Evolutionary conservation across 23 tunicate genomes (phyloP).

Genomic region (Styela clava): DNA sequence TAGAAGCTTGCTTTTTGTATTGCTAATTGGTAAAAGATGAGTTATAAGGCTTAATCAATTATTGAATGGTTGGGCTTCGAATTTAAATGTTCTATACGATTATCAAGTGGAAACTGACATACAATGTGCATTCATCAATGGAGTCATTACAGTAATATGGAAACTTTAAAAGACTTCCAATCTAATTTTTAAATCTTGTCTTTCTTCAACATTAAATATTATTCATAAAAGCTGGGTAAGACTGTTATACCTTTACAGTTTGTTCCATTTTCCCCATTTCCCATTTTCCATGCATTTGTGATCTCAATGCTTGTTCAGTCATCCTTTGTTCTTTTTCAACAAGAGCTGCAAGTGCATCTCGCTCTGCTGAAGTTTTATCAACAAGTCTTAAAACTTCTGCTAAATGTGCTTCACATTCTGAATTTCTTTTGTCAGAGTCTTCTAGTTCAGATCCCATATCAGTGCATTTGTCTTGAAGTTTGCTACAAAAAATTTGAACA

Average conservation of each 20-base stretch:
- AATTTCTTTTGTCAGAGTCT: slow-evolving; percentile 50
- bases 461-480: slow-evolving; percentile 33
- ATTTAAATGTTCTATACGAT: no score
- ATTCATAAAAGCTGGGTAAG: no score
- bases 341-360: slow-evolving; percentile 63
- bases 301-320: slow-evolving; percentile 46
- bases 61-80: no score
- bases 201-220: no score
- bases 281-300: slow-evolving; percentile 74
- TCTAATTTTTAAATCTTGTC: no score
- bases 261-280: slow-evolving; percentile 91
- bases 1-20: slow-evolving; percentile 52
- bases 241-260: slow-evolving; percentile 67
- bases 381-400: slow-evolving; percentile 63
- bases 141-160: no score
- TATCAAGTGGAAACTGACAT: no score
- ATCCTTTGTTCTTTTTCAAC: slow-evolving; percentile 66
- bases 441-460: slow-evolving; percentile 34
- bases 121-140: no score
- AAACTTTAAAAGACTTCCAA: no score
- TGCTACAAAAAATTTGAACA: slow-evolving; percentile 17
- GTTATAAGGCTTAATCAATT: background rate
- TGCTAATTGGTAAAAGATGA: slow-evolving; percentile 37
- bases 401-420: slow-evolving; percentile 71
- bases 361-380: slow-evolving; percentile 58